Evolutionary conservation across 2,888 invertebrate genomes (phyloP), one percentile per base, ranked within the genome.

Genomic region (Idaea dimidiata): DNA sequence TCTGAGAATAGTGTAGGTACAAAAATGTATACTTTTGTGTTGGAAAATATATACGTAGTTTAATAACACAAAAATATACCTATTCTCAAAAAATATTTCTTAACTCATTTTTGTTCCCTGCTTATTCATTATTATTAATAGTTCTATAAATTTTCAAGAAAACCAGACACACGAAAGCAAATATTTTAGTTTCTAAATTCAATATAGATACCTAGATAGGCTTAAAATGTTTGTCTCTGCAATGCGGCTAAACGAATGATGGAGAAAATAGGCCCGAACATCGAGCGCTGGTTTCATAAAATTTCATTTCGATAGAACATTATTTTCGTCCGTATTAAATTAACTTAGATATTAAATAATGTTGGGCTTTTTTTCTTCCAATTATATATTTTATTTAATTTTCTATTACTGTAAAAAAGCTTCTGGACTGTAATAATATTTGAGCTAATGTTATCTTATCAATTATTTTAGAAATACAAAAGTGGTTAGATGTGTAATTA

Each of bases 171-270:
- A 43, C 10, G 10, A 43, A 43, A 10, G 43, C 43, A 43, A 43
- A 43, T 10, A 43, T 43, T 43, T 43, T 43, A 43, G 43, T 43
- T 43, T 14, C 10, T 43, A 43, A n/a, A 43, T 43, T 14, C 43
- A 43, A 43, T 43, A 43, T 10, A 43, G 43, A 43, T 43, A 43
- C 14, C 7, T 43, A 43, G 43, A 10, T 43, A 43, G 8, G 43
- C 43, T 43, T 43, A 43, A 43, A 43, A 43, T 14, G 43, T 43
- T 43, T 43, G 43, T 43, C 43, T 43, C 43, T 43, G 43, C 43
- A 43, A 43, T 43, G 43, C 43, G 43, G 43, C 43, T 43, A 43
- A 43, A 43, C 43, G 43, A 43, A 43, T 43, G 43, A 43, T 43
- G 43, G 8, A 43, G 43, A 43, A 43, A 43, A 43, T 43, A 43